Evolutionary conservation across 2,888 invertebrate genomes (phyloP).

Genomic region (Yponomeuta evonymella): DNA sequence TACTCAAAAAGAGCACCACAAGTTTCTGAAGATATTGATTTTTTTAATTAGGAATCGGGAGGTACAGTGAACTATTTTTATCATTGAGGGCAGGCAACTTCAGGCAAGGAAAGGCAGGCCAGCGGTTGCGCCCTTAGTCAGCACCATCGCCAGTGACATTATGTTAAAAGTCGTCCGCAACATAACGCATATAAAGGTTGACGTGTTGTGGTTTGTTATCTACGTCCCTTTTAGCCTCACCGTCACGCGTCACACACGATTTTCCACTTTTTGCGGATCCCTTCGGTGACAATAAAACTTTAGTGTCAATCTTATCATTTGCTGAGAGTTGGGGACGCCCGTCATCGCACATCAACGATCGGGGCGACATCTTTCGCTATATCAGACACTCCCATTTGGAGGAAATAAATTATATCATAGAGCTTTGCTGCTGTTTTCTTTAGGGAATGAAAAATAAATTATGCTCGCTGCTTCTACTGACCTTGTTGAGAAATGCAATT

Average conservation of each 20-base stretch:
- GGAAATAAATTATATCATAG: neutral
- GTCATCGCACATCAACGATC: neutral
- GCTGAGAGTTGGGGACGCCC: neutral
- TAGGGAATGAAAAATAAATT: neutral
- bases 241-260: constrained; percentile 23
- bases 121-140: too few species aligned
- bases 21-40: too few species aligned
- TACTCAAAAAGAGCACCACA: too few species aligned
- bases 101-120: too few species aligned
- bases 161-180: too few species aligned
- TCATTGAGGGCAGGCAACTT: too few species aligned
- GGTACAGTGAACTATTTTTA: too few species aligned
- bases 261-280: constrained; percentile 24
- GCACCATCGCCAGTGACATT: too few species aligned
- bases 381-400: neutral
- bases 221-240: neutral
- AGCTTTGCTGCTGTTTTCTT: neutral
- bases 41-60: too few species aligned
- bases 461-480: neutral
- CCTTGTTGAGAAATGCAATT: neutral
- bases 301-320: constrained; percentile 3
- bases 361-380: neutral
- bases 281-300: constrained; percentile 14
- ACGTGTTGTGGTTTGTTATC: neutral
- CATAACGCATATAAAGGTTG: too few species aligned